Evolutionary conservation across 1,140 invertebrate genomes (phyloP), one percentile per base, ranked within the genome.

Genomic region (Hesperophylax magnus): DNA sequence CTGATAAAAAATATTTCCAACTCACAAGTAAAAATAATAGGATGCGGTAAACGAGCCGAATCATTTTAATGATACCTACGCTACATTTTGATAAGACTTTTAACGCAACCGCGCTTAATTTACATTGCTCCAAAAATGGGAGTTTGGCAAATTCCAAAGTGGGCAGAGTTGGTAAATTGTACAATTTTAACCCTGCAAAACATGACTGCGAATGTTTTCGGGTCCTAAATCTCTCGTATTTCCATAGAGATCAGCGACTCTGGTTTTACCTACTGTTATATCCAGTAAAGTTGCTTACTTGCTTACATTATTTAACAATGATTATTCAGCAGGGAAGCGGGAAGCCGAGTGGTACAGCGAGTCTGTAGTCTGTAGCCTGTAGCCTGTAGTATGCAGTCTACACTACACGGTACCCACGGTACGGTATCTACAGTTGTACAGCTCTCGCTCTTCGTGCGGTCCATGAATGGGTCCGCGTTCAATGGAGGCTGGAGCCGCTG

Each of bases 141-240:
- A 11, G 39, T 11, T 14, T 47, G 9, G 11, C 9, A 47, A 47
- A 47, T 14, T 47, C 39, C 11, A 47, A 47, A 47, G 39, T 2
- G 39, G 39, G 39, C 11, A 47, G 11, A 61, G 58, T 20, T 18
- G 20, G n/a, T 7, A 61, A 61, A n/a, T 53, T 15, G 14, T 47
- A 39, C 39, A 22, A 72, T 24, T 72, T 24, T 39, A 72, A 14
- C 39, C 20, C 69, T 20, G 69, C 15, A 54, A 72, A 72, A 72
- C 53, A 72, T 60, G 17, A 8, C 24, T 18, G 65, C 1, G 65
- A 69, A 69, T 27, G 34, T 69, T 27, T 39, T 39, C 18, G 65
- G 14, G 34, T 69, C n/a, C 65, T 69, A 69, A 69, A 69, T 69
- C 65, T 34, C 65, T 34, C 65, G 65, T 39, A 69, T 69, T 69